Evolutionary conservation across 2,888 invertebrate species (phyloP), one percentile per base, ranked within the genome.

Genomic region (Epistrophella euchroma): DNA sequence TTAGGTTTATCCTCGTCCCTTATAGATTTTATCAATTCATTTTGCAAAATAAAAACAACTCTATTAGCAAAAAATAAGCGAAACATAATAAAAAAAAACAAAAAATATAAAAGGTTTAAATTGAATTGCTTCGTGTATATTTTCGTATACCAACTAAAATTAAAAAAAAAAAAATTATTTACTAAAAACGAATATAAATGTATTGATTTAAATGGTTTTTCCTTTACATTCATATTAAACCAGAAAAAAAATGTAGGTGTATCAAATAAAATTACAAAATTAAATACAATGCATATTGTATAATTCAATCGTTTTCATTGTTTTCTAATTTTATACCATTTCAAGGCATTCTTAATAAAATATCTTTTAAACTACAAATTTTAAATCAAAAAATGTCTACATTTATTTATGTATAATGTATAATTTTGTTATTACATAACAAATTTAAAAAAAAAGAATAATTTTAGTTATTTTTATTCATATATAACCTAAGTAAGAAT

Each of bases 121-220:
- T 35, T 66, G 50, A 68, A 68, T 84, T 75, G 40, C 45, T 79
- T 74, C 56, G 19, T 84, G 83, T 84, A 84, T 83, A 83, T 83
- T 83, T 66, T 75, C 75, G 66, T 84, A 64, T 80, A 84, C 79
- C 74, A 80, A 75, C 45, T 84, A 79, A 79, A 58, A 70, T 43
- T 80, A 79, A 75, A 68, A 73, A 83, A 79, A 75, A 68, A 73
- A 83, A 66, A 60, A 47, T 19, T 66, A 74, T 70, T 71, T 66
- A 66, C 64, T 75, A 70, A 70, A 70, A 62, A 70, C 60, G 79
- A 73, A 68, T 73, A 80, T 47, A 55, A 47, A 58, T 17, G 40
- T 52, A 77, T 62, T 50, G 32, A 43, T 71, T 62, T 17, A 66
- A 47, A 15, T 47, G 22, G 22, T 32, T 56, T 62, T 62, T 52